Evolutionary conservation across 2,888 invertebrate genomes (phyloP).

Genomic region (Archips xylosteana): DNA sequence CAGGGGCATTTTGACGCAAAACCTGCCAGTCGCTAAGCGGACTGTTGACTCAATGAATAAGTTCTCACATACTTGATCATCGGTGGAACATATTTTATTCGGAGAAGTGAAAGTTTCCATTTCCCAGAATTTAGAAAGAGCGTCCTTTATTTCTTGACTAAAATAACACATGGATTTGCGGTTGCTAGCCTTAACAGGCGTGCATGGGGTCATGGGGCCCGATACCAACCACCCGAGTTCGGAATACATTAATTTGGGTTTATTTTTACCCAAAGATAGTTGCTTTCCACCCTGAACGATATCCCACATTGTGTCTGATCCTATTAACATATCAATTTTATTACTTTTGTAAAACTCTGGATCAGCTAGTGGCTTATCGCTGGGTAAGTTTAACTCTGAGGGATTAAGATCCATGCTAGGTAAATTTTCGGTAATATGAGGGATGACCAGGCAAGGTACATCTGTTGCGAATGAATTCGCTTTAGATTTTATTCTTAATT

Average conservation of each 20-base stretch:
- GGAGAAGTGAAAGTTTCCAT: constrained; percentile 13
- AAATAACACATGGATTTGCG: constrained; percentile 8
- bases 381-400: constrained; percentile 5
- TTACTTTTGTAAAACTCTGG: constrained; percentile 17
- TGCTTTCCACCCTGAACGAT: constrained; percentile 17
- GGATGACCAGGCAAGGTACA: constrained; percentile 14
- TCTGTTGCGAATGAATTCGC: background rate
- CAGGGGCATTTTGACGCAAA: constrained; percentile 10
- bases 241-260: constrained; percentile 2
- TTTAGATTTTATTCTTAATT: constrained; percentile 13
- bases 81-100: constrained; percentile 1
- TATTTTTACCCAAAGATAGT: constrained; percentile 5
- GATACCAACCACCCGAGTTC: constrained; percentile 19
- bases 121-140: constrained; percentile 10
- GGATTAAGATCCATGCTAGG: constrained; percentile 17
- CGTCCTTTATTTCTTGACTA: constrained; percentile 15
- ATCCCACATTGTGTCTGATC: constrained; percentile 10
- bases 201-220: background rate
- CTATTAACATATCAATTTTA: constrained; percentile 12
- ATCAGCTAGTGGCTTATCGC: constrained; percentile 5
- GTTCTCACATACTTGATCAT: constrained; percentile 15
- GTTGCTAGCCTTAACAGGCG: background rate
- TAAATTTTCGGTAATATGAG: constrained; percentile 8
- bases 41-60: constrained; percentile 1
- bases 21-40: background rate